phyloP scores from a whole-genome alignment of 2,113 vertebrate genomes.

The Alectura lathami region DNA sequence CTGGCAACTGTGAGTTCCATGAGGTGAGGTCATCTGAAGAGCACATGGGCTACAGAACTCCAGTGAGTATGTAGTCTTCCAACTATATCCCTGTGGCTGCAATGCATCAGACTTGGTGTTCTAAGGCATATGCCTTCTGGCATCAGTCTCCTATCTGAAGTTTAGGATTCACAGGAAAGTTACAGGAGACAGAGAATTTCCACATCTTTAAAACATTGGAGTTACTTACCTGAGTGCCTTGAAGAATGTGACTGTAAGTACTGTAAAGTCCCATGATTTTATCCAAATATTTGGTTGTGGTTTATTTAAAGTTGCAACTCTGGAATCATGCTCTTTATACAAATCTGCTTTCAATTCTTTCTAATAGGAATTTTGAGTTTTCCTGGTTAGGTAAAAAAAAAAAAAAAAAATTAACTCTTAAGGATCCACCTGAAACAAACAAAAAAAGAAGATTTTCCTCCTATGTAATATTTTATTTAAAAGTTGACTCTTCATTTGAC shows the following conservation, averaged over 20 bases:
- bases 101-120: background rate
- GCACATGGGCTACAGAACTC: background rate
- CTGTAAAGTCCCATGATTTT: background rate
- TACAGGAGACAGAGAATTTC: background rate
- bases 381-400: background rate
- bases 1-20: background rate
- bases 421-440: background rate
- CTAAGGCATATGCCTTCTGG: background rate
- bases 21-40: background rate
- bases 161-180: background rate
- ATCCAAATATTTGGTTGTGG: background rate
- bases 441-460: background rate
- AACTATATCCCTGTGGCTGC: background rate
- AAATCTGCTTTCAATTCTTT: background rate
- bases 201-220: background rate
- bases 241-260: background rate
- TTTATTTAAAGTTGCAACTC: background rate
- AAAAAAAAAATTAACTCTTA: background rate
- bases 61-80: background rate
- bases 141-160: background rate
- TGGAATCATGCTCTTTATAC: background rate
- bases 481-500: background rate
- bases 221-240: background rate
- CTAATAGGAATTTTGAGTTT: background rate
- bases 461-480: background rate